Conservation (phyloP, 2,113 vertebrate species). For the rat (Rattus norvegicus) region GRCr8 NC_086026.1:111354001-111354500, state of each 20-base stretch:
- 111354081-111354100: neutral
- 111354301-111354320: neutral
- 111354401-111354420: constrained; percentile 20
- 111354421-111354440: neutral
- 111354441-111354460: neutral
- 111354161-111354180: neutral
- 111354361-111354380: neutral
- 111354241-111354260: neutral
- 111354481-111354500: neutral
- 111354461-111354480: neutral
- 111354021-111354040: neutral
- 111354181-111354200: constrained; percentile 21
- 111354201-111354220: neutral
- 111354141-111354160: constrained; percentile 44
- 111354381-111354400: neutral
- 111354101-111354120: neutral
- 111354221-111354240: neutral
- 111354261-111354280: neutral
- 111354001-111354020: neutral
- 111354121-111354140: neutral
- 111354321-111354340: neutral
- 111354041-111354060: neutral
- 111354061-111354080: neutral
- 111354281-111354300: neutral
- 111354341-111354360: neutral